A percentile compares a stretch with the other conserved stretches of the same genome.
phyloP scores from a whole-genome alignment of 2,888 invertebrate genomes.

The Noctua fimbriata region DNA sequence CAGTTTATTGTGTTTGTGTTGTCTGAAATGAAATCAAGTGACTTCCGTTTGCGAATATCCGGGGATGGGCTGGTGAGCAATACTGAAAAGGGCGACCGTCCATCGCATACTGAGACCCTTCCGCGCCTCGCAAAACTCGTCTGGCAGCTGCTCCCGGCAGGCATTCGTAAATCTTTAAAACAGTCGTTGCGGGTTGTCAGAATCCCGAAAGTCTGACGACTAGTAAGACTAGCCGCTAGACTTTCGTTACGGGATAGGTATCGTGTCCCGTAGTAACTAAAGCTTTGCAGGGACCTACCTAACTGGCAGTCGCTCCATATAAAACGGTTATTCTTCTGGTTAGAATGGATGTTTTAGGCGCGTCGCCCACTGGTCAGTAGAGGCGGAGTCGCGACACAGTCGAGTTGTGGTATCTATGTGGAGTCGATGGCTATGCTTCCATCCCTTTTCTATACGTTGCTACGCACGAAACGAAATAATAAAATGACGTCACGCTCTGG shows the following conservation, averaged over 20 bases:
- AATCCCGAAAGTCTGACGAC: background rate
- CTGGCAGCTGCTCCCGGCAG: background rate
- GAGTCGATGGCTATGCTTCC: too few species aligned
- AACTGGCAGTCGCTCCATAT: background rate
- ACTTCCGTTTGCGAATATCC: conserved; percentile 2
- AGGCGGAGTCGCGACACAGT: too few species aligned
- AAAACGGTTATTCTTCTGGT: background rate
- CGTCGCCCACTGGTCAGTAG: too few species aligned
- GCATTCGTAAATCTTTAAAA: background rate
- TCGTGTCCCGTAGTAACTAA: background rate
- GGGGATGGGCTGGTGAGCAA: background rate
- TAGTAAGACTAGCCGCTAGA: background rate
- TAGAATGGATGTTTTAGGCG: too few species aligned
- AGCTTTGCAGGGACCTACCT: background rate
- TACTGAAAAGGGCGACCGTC: background rate
- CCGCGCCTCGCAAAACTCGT: background rate
- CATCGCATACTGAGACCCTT: background rate
- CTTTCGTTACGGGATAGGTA: background rate
- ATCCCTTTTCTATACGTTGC: too few species aligned
- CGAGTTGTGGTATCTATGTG: too few species aligned
- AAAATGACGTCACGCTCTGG: too few species aligned
- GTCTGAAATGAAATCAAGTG: background rate
- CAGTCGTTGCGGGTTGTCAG: background rate
- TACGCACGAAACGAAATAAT: too few species aligned
- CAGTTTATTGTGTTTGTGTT: background rate